phyloP scores from a whole-genome alignment of 2,113 vertebrate species.

The Oncorhynchus keta region DNA sequence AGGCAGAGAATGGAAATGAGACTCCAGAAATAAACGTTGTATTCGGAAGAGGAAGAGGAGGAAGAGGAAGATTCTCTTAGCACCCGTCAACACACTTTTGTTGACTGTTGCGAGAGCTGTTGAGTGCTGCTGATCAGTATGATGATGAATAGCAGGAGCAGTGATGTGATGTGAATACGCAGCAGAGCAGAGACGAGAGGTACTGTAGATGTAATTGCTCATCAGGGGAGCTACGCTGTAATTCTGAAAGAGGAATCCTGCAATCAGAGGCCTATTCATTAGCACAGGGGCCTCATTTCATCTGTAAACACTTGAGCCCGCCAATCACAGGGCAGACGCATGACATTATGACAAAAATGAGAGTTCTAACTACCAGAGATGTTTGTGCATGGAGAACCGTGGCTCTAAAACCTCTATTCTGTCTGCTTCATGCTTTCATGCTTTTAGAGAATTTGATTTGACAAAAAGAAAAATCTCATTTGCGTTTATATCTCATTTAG shows the following conservation, averaged over 20 bases:
- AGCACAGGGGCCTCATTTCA: conserved; percentile 92
- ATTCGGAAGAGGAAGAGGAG: conserved; percentile 47
- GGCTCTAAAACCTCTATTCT: conserved; percentile 58
- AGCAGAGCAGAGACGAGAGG: conserved; percentile 80
- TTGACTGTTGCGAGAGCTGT: conserved; percentile 81
- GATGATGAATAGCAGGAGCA: conserved; percentile 94
- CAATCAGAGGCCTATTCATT: conserved; percentile 99
- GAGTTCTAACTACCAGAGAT: conserved; percentile 75
- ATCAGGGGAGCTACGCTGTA: conserved; percentile 90
- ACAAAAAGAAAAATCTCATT: conserved; percentile 58
- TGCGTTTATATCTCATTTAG: conserved; percentile 64
- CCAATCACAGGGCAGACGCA: conserved; percentile 88
- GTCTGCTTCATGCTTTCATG: conserved; percentile 49
- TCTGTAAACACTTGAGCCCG: conserved; percentile 94
- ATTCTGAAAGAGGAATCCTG: conserved; percentile 97
- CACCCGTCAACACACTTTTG: conserved; percentile 81
- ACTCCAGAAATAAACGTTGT: conserved; percentile 41
- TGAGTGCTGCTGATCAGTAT: conserved; percentile 83
- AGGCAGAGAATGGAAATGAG: conserved; percentile 24
- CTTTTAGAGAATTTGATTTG: conserved; percentile 63
- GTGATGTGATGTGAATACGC: conserved; percentile 87
- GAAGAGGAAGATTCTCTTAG: conserved; percentile 43
- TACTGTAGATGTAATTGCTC: conserved; percentile 87
- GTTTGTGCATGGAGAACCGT: conserved; percentile 64
- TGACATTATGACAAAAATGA: conserved; percentile 71